phyloP scores from a whole-genome alignment of 2,113 vertebrate species.

The Gorsachius goisagi region DNA sequence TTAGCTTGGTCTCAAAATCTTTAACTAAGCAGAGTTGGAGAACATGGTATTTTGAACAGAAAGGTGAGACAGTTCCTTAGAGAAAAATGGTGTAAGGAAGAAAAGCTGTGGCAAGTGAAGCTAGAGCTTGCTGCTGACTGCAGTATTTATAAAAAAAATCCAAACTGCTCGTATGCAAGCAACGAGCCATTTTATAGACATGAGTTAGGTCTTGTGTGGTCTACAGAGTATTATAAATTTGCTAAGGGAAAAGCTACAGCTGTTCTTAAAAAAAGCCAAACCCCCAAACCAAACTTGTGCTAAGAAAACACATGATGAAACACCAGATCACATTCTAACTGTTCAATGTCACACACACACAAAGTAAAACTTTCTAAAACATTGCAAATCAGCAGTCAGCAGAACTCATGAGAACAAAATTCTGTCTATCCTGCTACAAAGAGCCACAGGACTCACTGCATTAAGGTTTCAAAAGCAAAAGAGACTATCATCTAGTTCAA shows the following conservation, averaged over 20 bases:
- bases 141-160: neutral
- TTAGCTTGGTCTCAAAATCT: neutral
- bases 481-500: neutral
- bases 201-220: neutral
- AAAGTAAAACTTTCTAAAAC: neutral
- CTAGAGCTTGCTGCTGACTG: neutral
- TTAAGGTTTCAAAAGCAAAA: neutral
- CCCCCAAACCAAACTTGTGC: neutral
- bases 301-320: neutral
- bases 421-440: neutral
- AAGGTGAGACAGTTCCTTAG: neutral
- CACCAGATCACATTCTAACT: neutral
- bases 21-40: neutral
- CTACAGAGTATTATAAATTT: neutral
- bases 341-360: neutral
- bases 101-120: neutral
- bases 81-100: neutral
- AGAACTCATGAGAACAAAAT: neutral
- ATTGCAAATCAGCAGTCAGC: neutral
- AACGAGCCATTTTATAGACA: neutral
- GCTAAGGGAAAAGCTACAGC: neutral
- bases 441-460: neutral
- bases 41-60: neutral
- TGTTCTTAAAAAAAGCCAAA: neutral
- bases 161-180: neutral